Percentiles rank a stretch among this genome's conserved stretches.
Conservation (phyloP, 2,888 invertebrate species). For the Xanthostigma xanthostigma region DNA sequence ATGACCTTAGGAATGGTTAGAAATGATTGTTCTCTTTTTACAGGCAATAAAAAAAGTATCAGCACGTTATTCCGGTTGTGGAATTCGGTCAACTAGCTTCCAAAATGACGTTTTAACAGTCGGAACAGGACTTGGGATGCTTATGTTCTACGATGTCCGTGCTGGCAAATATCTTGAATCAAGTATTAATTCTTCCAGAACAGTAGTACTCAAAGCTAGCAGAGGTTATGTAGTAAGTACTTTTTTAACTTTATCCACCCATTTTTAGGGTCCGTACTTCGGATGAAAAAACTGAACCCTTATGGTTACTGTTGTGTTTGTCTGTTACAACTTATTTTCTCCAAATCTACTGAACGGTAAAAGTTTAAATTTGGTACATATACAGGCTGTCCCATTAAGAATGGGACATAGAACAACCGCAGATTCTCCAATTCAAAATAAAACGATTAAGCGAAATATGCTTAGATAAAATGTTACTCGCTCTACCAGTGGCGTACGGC, state of each 20-base stretch:
- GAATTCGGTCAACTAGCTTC: constrained; percentile 83
- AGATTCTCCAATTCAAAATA: no score
- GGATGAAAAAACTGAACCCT: no score
- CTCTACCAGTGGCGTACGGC: no score
- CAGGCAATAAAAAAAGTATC: constrained; percentile 63
- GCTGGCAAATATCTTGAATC: constrained; percentile 85
- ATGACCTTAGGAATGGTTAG: neutral
- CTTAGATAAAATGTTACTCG: no score
- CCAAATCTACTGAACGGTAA: no score
- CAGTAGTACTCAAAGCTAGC: constrained; percentile 74
- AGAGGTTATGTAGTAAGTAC: constrained; percentile 73
- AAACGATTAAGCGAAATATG: no score
- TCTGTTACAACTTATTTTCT: no score
- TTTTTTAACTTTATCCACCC: constrained; percentile 1
- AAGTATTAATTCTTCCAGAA: constrained; percentile 75
- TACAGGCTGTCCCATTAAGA: no score
- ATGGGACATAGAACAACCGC: no score
- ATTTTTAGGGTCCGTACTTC: no score
- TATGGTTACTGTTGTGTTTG: no score
- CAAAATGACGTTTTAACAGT: constrained; percentile 81
- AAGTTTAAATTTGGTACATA: no score
- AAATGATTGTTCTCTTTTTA: constrained; percentile 10
- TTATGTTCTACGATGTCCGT: constrained; percentile 87
- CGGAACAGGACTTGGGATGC: constrained; percentile 80
- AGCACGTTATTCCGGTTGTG: constrained; percentile 79